Conservation (phyloP, 2,797 vertebrate genomes). For the Prionace glauca region DNA sequence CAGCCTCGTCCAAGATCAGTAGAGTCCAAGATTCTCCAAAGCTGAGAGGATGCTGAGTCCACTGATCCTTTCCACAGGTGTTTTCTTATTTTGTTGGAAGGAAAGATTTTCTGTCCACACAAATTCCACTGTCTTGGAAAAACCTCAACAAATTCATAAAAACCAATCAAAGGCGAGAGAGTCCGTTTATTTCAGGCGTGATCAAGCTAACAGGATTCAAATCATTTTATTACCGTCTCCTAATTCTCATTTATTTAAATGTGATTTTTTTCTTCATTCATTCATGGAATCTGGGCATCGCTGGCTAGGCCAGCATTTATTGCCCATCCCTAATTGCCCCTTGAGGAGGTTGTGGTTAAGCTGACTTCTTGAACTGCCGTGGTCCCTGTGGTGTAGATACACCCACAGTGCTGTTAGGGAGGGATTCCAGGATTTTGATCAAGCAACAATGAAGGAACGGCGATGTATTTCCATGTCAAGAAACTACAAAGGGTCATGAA, state of each 20-base stretch:
- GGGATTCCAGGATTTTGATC: no score
- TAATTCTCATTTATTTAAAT: neutral
- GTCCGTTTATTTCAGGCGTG: neutral
- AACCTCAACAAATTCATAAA: neutral
- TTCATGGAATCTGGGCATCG: no score
- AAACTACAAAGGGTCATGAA: no score
- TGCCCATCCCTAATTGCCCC: no score
- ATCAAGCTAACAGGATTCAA: neutral
- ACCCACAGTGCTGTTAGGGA: no score
- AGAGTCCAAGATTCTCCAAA: neutral
- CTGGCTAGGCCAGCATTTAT: no score
- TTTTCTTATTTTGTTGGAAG: neutral
- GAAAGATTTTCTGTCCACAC: neutral
- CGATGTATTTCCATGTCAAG: no score
- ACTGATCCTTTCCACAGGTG: neutral
- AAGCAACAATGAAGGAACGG: no score
- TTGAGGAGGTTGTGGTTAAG: no score
- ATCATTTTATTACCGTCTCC: neutral
- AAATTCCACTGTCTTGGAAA: neutral
- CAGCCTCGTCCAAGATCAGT: neutral
- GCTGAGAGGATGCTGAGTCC: neutral
- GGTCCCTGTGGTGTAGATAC: no score
- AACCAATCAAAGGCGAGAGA: neutral
- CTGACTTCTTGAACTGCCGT: no score
- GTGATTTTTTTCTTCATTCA: neutral